phyloP scores from a whole-genome alignment of 2,888 invertebrate species.

The Mythimna albipuncta region DNA sequence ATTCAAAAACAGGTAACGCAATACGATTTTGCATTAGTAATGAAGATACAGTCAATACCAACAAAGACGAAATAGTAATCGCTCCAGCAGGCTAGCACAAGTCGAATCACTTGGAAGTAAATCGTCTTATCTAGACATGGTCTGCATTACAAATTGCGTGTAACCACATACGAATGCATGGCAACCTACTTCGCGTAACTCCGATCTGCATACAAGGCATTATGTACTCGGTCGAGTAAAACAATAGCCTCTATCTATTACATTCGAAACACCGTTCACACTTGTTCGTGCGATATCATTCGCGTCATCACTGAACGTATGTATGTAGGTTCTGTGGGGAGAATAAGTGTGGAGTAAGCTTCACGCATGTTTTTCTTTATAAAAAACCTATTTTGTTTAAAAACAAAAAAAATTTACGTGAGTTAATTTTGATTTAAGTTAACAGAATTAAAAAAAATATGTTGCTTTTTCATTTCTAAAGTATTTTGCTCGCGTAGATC shows the following conservation, averaged over 20 bases:
- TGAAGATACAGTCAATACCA: neutral
- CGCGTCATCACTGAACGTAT: slow-evolving; percentile 50
- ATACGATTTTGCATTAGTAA: neutral
- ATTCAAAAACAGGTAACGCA: neutral
- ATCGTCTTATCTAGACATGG: slow-evolving; percentile 42
- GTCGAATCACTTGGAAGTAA: slow-evolving; percentile 12
- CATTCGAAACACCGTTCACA: slow-evolving; percentile 57
- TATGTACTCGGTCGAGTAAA: slow-evolving; percentile 49
- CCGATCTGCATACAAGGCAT: slow-evolving; percentile 53
- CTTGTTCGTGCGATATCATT: slow-evolving; percentile 51
- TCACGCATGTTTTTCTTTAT: slow-evolving; percentile 9
- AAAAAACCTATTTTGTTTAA: too few species aligned
- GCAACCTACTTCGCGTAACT: slow-evolving; percentile 51
- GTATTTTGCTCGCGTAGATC: too few species aligned
- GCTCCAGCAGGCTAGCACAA: neutral
- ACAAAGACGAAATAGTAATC: neutral
- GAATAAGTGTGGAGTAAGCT: slow-evolving; percentile 11
- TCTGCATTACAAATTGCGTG: slow-evolving; percentile 47
- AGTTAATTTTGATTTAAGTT: too few species aligned
- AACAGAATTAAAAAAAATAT: too few species aligned
- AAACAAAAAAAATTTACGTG: too few species aligned
- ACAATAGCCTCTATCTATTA: slow-evolving; percentile 65
- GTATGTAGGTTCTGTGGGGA: slow-evolving; percentile 2
- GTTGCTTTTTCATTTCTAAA: too few species aligned
- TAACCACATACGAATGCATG: slow-evolving; percentile 29